These are phyloP conservation scores for Aldrovandia affinis DNA, from an alignment of 2,797 vertebrate genomes.

Conservation along the genomic window DNA sequence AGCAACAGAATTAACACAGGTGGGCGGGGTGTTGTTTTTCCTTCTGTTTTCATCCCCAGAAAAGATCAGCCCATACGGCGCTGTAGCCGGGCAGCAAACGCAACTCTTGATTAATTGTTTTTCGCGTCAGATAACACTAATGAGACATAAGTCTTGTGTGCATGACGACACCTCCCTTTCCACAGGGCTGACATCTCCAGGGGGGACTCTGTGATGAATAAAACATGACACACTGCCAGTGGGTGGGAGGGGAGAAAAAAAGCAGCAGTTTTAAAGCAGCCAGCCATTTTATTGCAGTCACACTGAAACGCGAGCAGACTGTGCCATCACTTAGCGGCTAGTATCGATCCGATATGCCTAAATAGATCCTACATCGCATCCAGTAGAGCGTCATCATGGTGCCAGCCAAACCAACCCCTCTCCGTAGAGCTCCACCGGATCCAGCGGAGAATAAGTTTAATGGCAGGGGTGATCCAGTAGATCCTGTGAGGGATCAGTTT, in stretches of 20 bases:
- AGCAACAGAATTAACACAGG: not conserved
- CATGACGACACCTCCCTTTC: not conserved
- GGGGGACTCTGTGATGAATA: not conserved
- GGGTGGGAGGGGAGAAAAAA: not conserved
- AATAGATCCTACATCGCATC: not conserved
- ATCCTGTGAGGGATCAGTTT: not conserved
- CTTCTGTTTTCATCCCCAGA: not conserved
- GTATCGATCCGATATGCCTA: not conserved
- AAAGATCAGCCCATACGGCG: not conserved
- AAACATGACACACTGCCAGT: not conserved
- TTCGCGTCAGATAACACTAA: slow-evolving; percentile 37
- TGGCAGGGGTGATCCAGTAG: not conserved
- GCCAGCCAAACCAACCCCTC: not conserved
- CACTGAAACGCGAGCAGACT: not conserved
- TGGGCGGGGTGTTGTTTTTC: not conserved
- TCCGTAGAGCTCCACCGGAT: too few relatives aligned
- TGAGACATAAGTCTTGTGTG: slow-evolving; percentile 28
- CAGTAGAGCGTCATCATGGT: not conserved
- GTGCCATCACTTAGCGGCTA: not conserved
- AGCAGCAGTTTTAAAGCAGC: not conserved
- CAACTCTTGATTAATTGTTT: slow-evolving; percentile 3
- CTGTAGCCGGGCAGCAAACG: not conserved
- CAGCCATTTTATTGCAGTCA: slow-evolving; percentile 3
- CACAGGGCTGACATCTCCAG: not conserved
- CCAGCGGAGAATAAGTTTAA: not conserved